Percentiles rank a stretch among this genome's conserved stretches.
Evolutionary conservation across 2,888 invertebrate genomes (phyloP).

Genomic region (Oegoconia quadripuncta): DNA sequence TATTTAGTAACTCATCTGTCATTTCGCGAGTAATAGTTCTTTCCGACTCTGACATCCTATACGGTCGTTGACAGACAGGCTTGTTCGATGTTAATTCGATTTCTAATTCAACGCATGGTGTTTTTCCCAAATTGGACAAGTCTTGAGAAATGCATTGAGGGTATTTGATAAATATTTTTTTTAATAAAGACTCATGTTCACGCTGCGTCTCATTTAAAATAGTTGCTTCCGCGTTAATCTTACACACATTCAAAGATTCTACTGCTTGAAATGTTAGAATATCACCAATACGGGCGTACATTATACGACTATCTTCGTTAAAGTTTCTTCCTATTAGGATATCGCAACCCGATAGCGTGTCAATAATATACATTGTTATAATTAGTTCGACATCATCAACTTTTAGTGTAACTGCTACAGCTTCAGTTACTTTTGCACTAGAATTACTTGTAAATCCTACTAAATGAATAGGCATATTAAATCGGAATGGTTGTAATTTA

Average conservation of each 20-base stretch:
- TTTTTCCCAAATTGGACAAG: slow-evolving; percentile 16
- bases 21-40: not conserved
- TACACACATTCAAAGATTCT: not conserved
- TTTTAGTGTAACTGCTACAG: slow-evolving; percentile 5
- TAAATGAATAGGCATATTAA: slow-evolving; percentile 13
- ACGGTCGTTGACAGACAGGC: slow-evolving; percentile 1
- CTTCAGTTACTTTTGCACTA: slow-evolving; percentile 7
- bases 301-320: slow-evolving; percentile 19
- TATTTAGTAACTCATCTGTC: not conserved
- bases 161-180: slow-evolving; percentile 15
- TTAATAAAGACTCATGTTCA: slow-evolving; percentile 1
- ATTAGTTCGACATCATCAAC: slow-evolving; percentile 14
- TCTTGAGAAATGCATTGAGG: slow-evolving; percentile 12
- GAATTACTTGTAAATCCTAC: slow-evolving; percentile 15
- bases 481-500: slow-evolving; percentile 4
- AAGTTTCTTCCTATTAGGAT: slow-evolving; percentile 22
- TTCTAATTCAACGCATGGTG: slow-evolving; percentile 16
- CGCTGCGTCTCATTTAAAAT: too few relatives aligned
- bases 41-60: slow-evolving; percentile 2
- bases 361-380: slow-evolving; percentile 11
- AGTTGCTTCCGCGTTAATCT: not conserved
- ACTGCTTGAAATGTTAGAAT: slow-evolving; percentile 10
- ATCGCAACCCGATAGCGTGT: slow-evolving; percentile 12
- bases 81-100: not conserved
- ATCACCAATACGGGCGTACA: slow-evolving; percentile 19